Conservation (phyloP, 1,140 invertebrate genomes). For the Papilio xuthus region DNA sequence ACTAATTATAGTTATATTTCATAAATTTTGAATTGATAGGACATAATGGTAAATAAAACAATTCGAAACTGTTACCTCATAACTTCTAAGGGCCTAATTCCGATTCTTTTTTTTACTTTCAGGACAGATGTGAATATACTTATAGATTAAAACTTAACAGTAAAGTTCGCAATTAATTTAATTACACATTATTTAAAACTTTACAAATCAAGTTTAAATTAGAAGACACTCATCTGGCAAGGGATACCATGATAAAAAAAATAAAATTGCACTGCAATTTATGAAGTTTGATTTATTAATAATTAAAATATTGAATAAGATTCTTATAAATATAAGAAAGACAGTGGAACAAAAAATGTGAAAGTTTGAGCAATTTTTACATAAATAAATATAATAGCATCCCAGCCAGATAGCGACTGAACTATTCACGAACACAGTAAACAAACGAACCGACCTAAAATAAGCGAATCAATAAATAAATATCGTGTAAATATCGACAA, state of each 20-base stretch:
- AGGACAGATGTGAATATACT: conserved; percentile 65
- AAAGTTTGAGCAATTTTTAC: conserved; percentile 72
- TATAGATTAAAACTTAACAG: conserved; percentile 74
- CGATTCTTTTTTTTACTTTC: conserved; percentile 49
- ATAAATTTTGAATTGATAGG: conserved; percentile 82
- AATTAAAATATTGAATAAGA: conserved; percentile 21
- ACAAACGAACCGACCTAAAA: conserved; percentile 70
- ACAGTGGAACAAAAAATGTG: conserved; percentile 32
- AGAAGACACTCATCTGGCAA: conserved; percentile 66
- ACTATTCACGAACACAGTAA: conserved; percentile 61
- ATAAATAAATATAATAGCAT: conserved; percentile 64
- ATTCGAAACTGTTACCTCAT: conserved; percentile 66
- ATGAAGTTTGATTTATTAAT: conserved; percentile 11
- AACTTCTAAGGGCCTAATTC: conserved; percentile 66
- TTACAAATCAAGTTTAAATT: conserved; percentile 63
- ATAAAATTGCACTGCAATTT: conserved; percentile 33
- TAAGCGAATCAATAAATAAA: conserved; percentile 80
- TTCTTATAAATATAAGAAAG: conserved; percentile 29
- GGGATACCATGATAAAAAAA: conserved; percentile 52
- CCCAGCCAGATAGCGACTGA: conserved; percentile 71
- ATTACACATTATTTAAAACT: conserved; percentile 62
- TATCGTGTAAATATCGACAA: conserved; percentile 78
- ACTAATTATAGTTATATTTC: conserved; percentile 82
- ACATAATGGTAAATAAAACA: conserved; percentile 82
- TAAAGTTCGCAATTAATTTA: conserved; percentile 66